Evolutionary conservation across 53 echinoderm and acorn worm genomes (phyloP).

Genomic region (Mesocentrotus franciscanus): DNA sequence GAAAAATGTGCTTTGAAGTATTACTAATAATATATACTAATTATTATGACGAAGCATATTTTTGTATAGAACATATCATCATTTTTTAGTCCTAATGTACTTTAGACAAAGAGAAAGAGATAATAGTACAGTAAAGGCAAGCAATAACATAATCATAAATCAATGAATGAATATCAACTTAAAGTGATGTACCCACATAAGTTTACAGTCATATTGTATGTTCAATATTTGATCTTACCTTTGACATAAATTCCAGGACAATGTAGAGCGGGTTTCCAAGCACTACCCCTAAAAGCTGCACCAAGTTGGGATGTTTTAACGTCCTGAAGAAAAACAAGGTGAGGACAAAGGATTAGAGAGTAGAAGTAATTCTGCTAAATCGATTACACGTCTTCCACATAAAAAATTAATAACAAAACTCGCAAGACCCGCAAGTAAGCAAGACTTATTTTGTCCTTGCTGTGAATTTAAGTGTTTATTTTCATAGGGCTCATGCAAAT

Average conservation of each 20-base stretch:
- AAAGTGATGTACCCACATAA: neutral
- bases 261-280: slow-evolving; percentile 84
- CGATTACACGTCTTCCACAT: too few species aligned
- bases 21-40: too few species aligned
- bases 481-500: too few species aligned
- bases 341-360: too few species aligned
- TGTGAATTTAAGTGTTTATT: too few species aligned
- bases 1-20: neutral
- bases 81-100: neutral
- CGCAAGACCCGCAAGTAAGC: too few species aligned
- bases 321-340: slow-evolving; percentile 69
- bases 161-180: neutral
- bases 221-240: slow-evolving; percentile 68
- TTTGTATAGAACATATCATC: too few species aligned
- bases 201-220: neutral
- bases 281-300: slow-evolving; percentile 91
- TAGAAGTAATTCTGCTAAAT: too few species aligned
- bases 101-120: neutral
- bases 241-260: slow-evolving; percentile 97
- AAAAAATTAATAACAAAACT: too few species aligned
- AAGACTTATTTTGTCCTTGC: too few species aligned
- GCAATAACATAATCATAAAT: neutral
- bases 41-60: too few species aligned
- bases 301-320: slow-evolving; percentile 93
- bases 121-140: neutral